phyloP scores from a whole-genome alignment of 35 echinoderm and acorn worm genomes.

The Apostichopus parvimensis region DNA sequence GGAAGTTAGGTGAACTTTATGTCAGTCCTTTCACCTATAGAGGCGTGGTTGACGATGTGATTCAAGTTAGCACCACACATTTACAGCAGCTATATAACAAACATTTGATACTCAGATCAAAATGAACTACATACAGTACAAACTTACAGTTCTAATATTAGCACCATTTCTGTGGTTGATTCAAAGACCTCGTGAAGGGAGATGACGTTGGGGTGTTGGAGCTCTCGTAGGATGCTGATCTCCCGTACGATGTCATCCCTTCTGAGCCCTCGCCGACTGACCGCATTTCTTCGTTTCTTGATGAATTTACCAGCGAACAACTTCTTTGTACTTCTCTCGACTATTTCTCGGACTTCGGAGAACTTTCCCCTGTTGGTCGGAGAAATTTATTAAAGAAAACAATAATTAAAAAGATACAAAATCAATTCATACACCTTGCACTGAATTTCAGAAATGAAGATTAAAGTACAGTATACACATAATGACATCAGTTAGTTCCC shows the following conservation, averaged over 20 bases:
- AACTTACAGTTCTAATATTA: conserved; percentile 96
- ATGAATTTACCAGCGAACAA: conserved; percentile 90
- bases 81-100: too few species aligned
- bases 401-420: not conserved
- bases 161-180: conserved; percentile 75
- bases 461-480: too few species aligned
- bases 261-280: conserved; percentile 76
- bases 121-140: too few species aligned
- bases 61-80: too few species aligned
- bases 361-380: conserved; percentile 81
- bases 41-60: too few species aligned
- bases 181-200: conserved; percentile 94
- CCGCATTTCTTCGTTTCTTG: conserved; percentile 81
- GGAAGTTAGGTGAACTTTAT: too few species aligned
- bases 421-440: too few species aligned
- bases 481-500: too few species aligned
- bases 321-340: conserved; percentile 67
- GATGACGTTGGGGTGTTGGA: conserved; percentile 87
- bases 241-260: conserved; percentile 94
- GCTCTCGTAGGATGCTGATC: conserved; percentile 76
- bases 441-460: too few species aligned
- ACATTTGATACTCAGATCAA: too few species aligned
- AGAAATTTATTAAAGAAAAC: not conserved
- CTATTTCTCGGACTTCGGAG: conserved; percentile 83
- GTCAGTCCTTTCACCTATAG: too few species aligned